These are phyloP conservation scores for Ptycholaimellus sp. DNA, from an alignment of 2,888 invertebrate species.

Conservation along the genomic window DNA sequence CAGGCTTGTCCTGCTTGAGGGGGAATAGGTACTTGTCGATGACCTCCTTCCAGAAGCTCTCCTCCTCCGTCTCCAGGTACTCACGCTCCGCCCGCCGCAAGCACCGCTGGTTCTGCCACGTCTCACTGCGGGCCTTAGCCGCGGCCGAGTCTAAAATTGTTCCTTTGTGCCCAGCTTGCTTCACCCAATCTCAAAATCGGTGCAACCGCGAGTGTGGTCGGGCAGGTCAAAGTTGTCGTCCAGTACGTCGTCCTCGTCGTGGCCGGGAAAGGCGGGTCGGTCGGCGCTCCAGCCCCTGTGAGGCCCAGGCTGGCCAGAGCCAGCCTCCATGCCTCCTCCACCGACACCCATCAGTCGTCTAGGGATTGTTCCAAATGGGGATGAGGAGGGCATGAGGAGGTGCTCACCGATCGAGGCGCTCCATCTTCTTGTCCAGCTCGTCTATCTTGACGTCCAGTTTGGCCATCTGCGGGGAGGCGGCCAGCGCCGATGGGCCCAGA, in stretches of 20 bases:
- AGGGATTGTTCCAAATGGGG: no score
- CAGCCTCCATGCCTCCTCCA: no score
- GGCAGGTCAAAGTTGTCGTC: background rate
- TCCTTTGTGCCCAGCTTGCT: background rate
- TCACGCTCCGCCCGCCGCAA: constrained; percentile 70
- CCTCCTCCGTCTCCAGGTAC: constrained; percentile 49
- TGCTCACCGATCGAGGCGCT: constrained; percentile 14
- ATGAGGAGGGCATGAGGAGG: no score
- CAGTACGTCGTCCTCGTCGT: background rate
- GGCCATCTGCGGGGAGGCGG: constrained; percentile 12
- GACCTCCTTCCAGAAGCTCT: constrained; percentile 77
- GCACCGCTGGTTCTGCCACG: constrained; percentile 73
- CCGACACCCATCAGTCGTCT: no score
- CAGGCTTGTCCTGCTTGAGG: no score
- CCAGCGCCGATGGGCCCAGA: no score
- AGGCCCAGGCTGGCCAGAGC: no score
- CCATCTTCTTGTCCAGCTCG: constrained; percentile 15
- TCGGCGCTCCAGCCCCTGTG: background rate
- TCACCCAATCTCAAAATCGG: background rate
- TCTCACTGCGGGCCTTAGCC: background rate
- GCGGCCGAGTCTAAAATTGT: no score
- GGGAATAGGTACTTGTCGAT: no score
- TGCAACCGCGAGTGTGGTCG: no score
- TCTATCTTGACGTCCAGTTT: no score
- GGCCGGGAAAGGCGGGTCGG: background rate